A percentile compares a stretch with the other conserved stretches of the same genome.
Conservation (phyloP, 64 coral and sea anemone genomes). For the Montipora cactus region DNA sequence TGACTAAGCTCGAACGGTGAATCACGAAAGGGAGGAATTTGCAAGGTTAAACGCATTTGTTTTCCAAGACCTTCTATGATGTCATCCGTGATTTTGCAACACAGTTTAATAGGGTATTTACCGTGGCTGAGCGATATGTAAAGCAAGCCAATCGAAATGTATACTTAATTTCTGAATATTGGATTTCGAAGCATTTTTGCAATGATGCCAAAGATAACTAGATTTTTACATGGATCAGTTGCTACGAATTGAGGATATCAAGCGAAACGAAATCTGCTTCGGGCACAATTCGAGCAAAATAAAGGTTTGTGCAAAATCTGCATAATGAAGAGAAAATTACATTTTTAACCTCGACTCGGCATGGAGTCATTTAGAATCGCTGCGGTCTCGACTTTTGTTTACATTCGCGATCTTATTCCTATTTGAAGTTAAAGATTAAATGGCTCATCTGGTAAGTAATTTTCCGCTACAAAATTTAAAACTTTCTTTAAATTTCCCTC, state of each 20-base stretch:
- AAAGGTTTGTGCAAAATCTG: slow-evolving; percentile 18
- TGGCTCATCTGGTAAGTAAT: neutral
- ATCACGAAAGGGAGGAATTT: slow-evolving; percentile 5
- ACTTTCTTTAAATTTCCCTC: slow-evolving; percentile 19
- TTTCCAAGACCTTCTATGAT: neutral
- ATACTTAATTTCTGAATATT: neutral
- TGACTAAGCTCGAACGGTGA: neutral
- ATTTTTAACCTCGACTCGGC: neutral
- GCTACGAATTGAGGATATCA: neutral
- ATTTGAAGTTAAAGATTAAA: neutral
- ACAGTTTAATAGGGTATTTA: neutral
- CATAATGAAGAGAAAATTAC: neutral
- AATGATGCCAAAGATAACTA: neutral
- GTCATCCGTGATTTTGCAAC: neutral
- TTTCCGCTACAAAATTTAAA: neutral
- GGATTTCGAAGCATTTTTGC: neutral
- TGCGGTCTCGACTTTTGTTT: neutral
- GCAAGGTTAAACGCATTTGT: neutral
- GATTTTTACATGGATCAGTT: neutral
- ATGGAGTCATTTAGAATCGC: neutral
- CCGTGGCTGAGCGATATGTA: neutral
- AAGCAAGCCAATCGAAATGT: neutral
- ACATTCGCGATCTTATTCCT: neutral
- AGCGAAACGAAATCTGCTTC: neutral
- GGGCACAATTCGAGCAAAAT: slow-evolving; percentile 5